These are phyloP conservation scores for Drosophila diplacantha DNA, from an alignment of 2,888 invertebrate genomes.

Conservation along the genomic window DNA sequence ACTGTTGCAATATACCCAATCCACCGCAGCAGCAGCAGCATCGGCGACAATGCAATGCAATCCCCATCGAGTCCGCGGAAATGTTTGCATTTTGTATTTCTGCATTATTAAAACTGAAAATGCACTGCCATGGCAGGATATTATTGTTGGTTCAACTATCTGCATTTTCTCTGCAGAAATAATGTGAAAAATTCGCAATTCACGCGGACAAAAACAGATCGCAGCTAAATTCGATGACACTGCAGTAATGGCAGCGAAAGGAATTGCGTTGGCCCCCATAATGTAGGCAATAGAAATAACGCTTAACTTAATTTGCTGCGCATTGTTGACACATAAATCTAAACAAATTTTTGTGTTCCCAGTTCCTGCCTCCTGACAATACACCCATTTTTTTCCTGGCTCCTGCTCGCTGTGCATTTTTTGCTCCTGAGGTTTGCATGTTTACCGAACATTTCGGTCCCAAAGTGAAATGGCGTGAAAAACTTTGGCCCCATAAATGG, in stretches of 20 bases:
- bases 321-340: constrained; percentile 69
- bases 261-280: constrained; percentile 39
- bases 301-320: constrained; percentile 63
- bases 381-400: constrained; percentile 17
- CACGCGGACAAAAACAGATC: constrained; percentile 37
- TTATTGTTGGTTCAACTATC: constrained; percentile 31
- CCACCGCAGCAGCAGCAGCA: constrained; percentile 20
- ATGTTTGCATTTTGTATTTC: constrained; percentile 72
- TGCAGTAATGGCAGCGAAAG: constrained; percentile 36
- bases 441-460: constrained; percentile 54
- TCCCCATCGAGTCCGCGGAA: constrained; percentile 53
- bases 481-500: constrained; percentile 64
- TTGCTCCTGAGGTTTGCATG: constrained; percentile 53
- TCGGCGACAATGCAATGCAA: constrained; percentile 36
- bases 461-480: constrained; percentile 71
- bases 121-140: constrained; percentile 51
- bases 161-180: constrained; percentile 30
- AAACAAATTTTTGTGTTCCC: constrained; percentile 44
- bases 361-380: constrained; percentile 14
- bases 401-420: constrained; percentile 21
- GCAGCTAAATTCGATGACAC: constrained; percentile 35
- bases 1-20: constrained; percentile 55
- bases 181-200: constrained; percentile 67
- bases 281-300: constrained; percentile 67
- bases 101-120: constrained; percentile 73